Conservation (phyloP, 1,140 invertebrate species). For the Drosophila teissieri region DNA sequence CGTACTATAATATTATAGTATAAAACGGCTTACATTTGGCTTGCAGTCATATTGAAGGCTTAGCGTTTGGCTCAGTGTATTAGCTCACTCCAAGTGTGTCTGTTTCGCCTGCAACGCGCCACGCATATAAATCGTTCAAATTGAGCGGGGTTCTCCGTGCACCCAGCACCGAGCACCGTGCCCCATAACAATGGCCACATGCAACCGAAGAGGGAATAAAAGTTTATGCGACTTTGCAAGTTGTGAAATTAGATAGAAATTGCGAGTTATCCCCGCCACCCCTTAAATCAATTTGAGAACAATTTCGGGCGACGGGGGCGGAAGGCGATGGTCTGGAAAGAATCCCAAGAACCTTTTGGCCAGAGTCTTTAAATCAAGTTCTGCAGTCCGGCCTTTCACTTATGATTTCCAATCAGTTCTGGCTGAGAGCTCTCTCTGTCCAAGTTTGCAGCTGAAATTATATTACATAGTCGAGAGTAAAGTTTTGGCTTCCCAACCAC, state of each 20-base stretch:
- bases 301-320: background rate
- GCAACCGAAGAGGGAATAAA: constrained; percentile 17
- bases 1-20: no score
- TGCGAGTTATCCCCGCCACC: constrained; percentile 22
- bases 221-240: constrained; percentile 46
- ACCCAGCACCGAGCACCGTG: background rate
- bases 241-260: constrained; percentile 60
- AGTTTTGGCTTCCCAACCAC: constrained; percentile 2
- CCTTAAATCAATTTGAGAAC: constrained; percentile 18
- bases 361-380: constrained; percentile 27
- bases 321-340: background rate
- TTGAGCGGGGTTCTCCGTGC: constrained; percentile 17
- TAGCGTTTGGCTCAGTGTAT: background rate
- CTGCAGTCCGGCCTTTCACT: constrained; percentile 9
- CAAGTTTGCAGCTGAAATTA: constrained; percentile 28
- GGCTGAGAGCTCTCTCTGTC: constrained; percentile 16
- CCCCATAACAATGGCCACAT: constrained; percentile 1
- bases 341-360: background rate
- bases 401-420: constrained; percentile 47
- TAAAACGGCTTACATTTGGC: no score
- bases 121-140: constrained; percentile 67
- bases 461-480: constrained; percentile 9
- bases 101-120: constrained; percentile 28
- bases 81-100: background rate
- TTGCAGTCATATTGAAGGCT: no score